Base-by-base conservation (phyloP, 1,140 invertebrate species). In the Drosophila yakuba region DNA sequence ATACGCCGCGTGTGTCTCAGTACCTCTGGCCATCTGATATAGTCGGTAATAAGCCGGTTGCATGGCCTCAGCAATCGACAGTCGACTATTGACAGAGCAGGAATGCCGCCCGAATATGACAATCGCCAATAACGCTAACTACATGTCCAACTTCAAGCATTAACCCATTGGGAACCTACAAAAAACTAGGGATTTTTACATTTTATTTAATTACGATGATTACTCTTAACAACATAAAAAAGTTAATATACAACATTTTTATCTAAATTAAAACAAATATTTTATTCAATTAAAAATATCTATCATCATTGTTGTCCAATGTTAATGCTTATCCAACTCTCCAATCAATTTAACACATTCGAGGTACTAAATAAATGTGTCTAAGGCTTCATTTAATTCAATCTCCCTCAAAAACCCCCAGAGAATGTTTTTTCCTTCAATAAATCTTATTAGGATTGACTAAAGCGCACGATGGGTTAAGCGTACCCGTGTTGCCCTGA, bases 1-100 rank as follows among this genome's bases (percentile, higher is more conserved):
- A 88, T 88, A 88, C 83, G 83, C 79, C 75, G 84, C 54, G 72
- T 88, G 66, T 64, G 60, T 60, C 60, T 23, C 50, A 36, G 50
- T 36, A 15, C 20, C 59, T n/a, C 15, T 14, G n/a, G 41, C 25
- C 45, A 58, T 17, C 67, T 25, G 50, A 69, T 48, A 54, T 39
- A 68, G 64, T 15, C 64, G 64, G 60, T 78, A 78, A 73, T 77
- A 81, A 83, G 79, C 67, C 58, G 41, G 74, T 32, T 67, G 43
- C 48, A 63, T 48, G 54, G 51, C 41, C 55, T 52, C 68, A 51
- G 51, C 52, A 63, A 50, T 78, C 77, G 56, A 23, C 63, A 48
- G 64, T 72, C 79, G 48, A 47, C 60, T 44, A 12, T 68, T 66
- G 64, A 68, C 64, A n/a, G 50, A 41, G 64, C 64, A 63, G 71